These are phyloP conservation scores for Drosophila merina DNA, from an alignment of 2,888 invertebrate genomes.

Conservation along the genomic window DNA sequence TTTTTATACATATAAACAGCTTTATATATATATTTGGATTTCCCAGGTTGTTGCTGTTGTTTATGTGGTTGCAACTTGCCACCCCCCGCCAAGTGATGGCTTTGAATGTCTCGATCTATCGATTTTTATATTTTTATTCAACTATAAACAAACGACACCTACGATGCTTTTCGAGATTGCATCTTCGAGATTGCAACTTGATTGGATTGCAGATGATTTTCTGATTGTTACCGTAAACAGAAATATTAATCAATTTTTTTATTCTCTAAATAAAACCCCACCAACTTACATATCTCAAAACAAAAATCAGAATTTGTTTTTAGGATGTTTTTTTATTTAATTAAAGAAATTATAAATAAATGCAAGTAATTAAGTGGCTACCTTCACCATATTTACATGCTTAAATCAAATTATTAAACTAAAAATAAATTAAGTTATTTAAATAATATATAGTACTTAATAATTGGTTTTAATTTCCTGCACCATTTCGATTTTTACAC, in stretches of 20 bases:
- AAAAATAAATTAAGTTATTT: constrained; percentile 36
- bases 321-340: constrained; percentile 10
- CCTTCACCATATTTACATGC: constrained; percentile 53
- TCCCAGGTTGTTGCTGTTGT: background rate
- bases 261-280: too few species aligned
- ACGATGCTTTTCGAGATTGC: constrained; percentile 16
- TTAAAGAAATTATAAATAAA: constrained; percentile 41
- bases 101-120: constrained; percentile 38
- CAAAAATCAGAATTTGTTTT: background rate
- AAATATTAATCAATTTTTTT: background rate
- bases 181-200: constrained; percentile 20
- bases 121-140: constrained; percentile 16
- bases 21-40: constrained; percentile 21
- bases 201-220: constrained; percentile 11
- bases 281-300: too few species aligned
- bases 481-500: constrained; percentile 68
- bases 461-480: constrained; percentile 45
- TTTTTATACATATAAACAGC: constrained; percentile 33
- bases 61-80: background rate
- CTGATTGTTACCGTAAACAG: background rate
- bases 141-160: constrained; percentile 32
- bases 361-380: constrained; percentile 18
- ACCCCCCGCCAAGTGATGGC: constrained; percentile 22
- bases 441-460: constrained; percentile 35
- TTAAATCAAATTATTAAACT: constrained; percentile 35